These are phyloP conservation scores for Athene cunicularia DNA, from an alignment of 2,113 vertebrate genomes.

Conservation along the genomic window DNA sequence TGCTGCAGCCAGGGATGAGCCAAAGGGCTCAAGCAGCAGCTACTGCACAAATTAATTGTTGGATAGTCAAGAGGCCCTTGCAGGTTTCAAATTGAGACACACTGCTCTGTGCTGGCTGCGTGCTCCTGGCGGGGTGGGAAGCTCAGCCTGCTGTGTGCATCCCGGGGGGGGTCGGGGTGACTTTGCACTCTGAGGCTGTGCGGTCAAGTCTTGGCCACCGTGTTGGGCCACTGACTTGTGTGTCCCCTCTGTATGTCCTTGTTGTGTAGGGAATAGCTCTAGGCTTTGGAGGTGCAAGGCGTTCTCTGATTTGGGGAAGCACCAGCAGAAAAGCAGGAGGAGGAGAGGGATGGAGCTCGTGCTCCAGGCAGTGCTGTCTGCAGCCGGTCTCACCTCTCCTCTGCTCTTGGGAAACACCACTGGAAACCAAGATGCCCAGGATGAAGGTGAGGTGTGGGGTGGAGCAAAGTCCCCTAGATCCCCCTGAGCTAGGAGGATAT, in stretches of 20 bases:
- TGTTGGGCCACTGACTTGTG: neutral
- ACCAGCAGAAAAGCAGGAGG: neutral
- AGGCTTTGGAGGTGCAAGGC: accelerated
- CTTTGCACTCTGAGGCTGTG: accelerated
- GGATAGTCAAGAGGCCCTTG: neutral
- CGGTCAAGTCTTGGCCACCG: accelerated
- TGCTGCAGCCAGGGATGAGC: neutral
- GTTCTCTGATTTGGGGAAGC: neutral
- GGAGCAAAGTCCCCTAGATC: neutral
- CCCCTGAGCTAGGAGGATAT: neutral
- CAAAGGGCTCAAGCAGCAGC: neutral
- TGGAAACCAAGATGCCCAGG: neutral
- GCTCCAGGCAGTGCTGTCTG: neutral
- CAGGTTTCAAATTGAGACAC: accelerated
- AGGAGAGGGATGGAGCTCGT: neutral
- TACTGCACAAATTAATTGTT: neutral
- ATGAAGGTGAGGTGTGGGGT: neutral
- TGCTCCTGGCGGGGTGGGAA: neutral
- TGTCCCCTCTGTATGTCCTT: accelerated
- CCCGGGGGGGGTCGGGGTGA: accelerated
- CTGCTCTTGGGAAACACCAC: neutral
- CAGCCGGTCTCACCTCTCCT: neutral
- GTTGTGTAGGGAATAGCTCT: neutral
- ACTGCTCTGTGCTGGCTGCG: accelerated
- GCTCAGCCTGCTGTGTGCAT: neutral